These are phyloP conservation scores for Adrianichthys oophorus DNA, from an alignment of 2,797 vertebrate genomes.

Conservation along the genomic window DNA sequence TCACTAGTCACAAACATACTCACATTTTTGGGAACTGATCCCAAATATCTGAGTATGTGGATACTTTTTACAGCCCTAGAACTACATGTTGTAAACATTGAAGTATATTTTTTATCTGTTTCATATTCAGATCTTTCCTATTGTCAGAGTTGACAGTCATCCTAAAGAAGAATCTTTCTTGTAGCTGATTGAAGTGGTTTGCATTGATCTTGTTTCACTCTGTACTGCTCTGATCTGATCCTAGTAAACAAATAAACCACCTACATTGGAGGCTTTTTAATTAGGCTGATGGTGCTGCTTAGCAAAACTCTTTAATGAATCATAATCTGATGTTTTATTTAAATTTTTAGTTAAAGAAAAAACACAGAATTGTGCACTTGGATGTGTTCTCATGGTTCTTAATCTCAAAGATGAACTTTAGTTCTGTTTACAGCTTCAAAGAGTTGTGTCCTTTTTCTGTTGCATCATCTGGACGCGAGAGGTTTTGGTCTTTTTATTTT, in stretches of 20 bases:
- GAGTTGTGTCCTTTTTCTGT: slow-evolving; percentile 40
- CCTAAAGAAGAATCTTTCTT: background rate
- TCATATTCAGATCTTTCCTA: too few species aligned
- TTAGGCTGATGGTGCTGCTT: background rate
- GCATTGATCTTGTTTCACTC: background rate
- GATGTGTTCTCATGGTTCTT: background rate
- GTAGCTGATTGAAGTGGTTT: too few species aligned
- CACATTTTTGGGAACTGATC: too few species aligned
- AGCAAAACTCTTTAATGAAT: background rate
- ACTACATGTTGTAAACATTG: too few species aligned
- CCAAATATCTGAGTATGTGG: too few species aligned
- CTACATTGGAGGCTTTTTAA: too few species aligned
- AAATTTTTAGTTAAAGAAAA: background rate
- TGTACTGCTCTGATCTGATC: background rate
- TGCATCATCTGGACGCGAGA: background rate
- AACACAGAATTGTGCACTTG: background rate
- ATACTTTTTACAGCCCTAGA: too few species aligned
- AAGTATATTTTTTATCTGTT: too few species aligned
- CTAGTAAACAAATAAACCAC: background rate
- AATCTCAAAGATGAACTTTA: slow-evolving; percentile 54
- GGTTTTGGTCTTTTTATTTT: slow-evolving; percentile 24
- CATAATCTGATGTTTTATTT: background rate
- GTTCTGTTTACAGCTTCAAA: slow-evolving; percentile 42
- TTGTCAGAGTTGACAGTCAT: background rate
- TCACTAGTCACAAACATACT: too few species aligned